phyloP scores from a whole-genome alignment of 23 tunicate genomes.

The Ascidia mentula region DNA sequence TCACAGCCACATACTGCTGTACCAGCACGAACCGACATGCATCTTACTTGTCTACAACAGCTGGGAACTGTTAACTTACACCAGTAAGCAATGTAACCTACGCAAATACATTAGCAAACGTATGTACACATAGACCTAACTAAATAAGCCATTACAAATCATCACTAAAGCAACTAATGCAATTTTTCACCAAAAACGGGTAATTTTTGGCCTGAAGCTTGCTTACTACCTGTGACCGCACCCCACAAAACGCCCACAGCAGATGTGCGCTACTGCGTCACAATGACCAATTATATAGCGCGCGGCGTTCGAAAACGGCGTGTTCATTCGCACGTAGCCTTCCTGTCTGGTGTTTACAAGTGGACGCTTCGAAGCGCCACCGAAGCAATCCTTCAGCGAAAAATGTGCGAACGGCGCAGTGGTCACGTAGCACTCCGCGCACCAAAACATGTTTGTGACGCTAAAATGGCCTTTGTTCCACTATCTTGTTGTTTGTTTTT shows the following conservation, averaged over 20 bases:
- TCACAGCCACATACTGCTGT: too few species aligned
- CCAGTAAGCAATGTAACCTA: too few species aligned
- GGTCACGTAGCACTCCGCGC: background rate
- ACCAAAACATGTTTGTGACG: conserved; percentile 2
- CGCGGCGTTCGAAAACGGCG: background rate
- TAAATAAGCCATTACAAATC: too few species aligned
- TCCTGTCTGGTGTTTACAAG: background rate
- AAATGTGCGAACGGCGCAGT: background rate
- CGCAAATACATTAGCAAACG: too few species aligned
- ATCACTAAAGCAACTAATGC: too few species aligned
- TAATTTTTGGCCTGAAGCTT: too few species aligned
- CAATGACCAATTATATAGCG: background rate
- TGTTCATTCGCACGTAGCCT: background rate
- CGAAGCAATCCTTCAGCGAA: background rate
- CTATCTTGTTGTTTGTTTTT: background rate
- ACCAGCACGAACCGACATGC: too few species aligned
- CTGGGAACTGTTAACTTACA: too few species aligned
- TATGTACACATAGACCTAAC: too few species aligned
- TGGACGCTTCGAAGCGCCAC: background rate
- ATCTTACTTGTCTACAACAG: too few species aligned
- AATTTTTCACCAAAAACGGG: too few species aligned
- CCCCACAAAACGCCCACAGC: background rate
- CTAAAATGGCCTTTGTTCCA: background rate
- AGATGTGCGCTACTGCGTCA: background rate
- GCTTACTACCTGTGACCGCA: too few species aligned